phyloP scores from a whole-genome alignment of 2,113 vertebrate genomes.

The Seriola quinqueradiata region DNA sequence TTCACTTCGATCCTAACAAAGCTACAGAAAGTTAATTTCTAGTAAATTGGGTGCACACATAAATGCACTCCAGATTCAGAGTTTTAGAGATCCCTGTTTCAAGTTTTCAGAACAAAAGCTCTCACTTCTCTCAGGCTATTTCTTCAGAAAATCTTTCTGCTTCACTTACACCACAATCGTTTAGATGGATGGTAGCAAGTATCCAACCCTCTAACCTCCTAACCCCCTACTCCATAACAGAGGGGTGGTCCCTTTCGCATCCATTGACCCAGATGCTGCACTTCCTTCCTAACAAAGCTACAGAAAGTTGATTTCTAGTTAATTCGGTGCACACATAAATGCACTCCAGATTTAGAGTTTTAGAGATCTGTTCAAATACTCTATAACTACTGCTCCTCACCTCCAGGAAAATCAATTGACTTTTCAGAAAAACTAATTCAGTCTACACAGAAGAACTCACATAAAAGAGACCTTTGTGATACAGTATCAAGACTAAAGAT shows the following conservation, averaged over 20 bases:
- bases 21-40: background rate
- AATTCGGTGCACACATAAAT: background rate
- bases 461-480: too few species aligned
- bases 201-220: slow-evolving; percentile 38
- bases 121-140: slow-evolving; percentile 2
- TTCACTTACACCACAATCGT: slow-evolving; percentile 23
- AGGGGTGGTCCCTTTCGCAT: slow-evolving; percentile 35
- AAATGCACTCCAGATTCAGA: background rate
- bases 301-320: background rate
- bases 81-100: background rate
- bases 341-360: background rate
- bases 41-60: background rate
- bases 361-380: background rate
- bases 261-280: slow-evolving; percentile 50
- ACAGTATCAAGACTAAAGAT: background rate
- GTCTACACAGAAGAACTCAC: too few species aligned
- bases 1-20: background rate
- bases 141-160: slow-evolving; percentile 22
- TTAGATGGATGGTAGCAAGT: slow-evolving; percentile 40
- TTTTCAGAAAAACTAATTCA: too few species aligned
- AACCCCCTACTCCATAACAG: slow-evolving; percentile 37
- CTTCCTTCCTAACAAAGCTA: background rate
- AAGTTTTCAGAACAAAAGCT: slow-evolving; percentile 17
- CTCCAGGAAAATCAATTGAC: too few species aligned
- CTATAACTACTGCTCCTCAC: too few species aligned